These are phyloP conservation scores for Agriopis aurantiaria DNA, from an alignment of 2,888 invertebrate genomes.

Conservation along the genomic window DNA sequence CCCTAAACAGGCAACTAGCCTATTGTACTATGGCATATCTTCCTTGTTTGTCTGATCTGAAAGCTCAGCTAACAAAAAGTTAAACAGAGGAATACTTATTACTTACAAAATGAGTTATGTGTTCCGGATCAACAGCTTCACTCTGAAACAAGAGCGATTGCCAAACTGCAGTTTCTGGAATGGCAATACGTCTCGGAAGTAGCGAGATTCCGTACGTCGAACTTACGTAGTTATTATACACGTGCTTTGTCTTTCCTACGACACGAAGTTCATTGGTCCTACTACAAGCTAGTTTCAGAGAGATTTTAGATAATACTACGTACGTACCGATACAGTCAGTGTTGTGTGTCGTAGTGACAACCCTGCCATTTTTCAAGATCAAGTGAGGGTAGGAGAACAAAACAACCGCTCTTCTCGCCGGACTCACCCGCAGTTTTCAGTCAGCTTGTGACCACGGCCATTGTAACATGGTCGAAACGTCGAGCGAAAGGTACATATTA, in stretches of 20 bases:
- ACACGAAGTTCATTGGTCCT: slow-evolving; percentile 13
- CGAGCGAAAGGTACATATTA: too few species aligned
- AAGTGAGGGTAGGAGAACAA: too few species aligned
- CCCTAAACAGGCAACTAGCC: too few species aligned
- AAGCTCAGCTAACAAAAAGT: background rate
- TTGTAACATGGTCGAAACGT: too few species aligned
- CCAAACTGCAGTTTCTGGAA: slow-evolving; percentile 28
- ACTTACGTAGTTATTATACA: slow-evolving; percentile 22
- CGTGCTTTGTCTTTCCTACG: slow-evolving; percentile 17
- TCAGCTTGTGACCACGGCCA: too few species aligned
- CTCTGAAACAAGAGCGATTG: slow-evolving; percentile 3
- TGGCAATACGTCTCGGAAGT: slow-evolving; percentile 21
- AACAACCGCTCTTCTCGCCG: too few species aligned
- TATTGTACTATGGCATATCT: background rate
- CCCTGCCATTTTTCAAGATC: too few species aligned
- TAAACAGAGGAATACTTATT: background rate
- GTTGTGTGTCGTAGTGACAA: too few species aligned
- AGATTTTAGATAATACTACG: background rate
- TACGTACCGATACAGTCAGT: too few species aligned
- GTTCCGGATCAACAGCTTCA: slow-evolving; percentile 5
- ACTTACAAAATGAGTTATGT: background rate
- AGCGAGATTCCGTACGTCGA: slow-evolving; percentile 16
- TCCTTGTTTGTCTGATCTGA: too few species aligned
- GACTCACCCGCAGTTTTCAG: too few species aligned
- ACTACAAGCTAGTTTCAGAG: background rate